A percentile compares a stretch with the other conserved stretches of the same genome.
Conservation (phyloP, 2,797 vertebrate species). For the Gephyroberyx darwinii region DNA sequence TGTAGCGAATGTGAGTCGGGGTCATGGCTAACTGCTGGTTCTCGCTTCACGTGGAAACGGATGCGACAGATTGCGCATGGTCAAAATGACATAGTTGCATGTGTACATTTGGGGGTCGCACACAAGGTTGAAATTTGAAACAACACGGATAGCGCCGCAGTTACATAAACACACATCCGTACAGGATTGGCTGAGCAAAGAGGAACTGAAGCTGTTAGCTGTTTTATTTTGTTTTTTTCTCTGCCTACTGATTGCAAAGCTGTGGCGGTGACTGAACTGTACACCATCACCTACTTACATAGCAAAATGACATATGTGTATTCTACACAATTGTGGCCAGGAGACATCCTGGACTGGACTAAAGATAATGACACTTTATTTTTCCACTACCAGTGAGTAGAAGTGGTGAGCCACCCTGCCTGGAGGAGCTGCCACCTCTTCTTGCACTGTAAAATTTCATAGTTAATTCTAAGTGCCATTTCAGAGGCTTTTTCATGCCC, state of each 20-base stretch:
- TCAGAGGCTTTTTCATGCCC: too few relatives aligned
- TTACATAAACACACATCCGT: constrained; percentile 11
- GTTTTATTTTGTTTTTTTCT: background rate
- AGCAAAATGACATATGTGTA: constrained; percentile 40
- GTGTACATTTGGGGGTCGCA: background rate
- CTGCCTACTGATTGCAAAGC: constrained; percentile 45
- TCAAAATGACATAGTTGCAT: constrained; percentile 10
- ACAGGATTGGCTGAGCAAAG: background rate
- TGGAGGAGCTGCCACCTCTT: background rate
- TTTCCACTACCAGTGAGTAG: background rate
- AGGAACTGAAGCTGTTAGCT: constrained; percentile 1
- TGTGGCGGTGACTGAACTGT: constrained; percentile 60
- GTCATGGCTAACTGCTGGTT: constrained; percentile 48
- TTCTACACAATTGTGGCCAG: constrained; percentile 26
- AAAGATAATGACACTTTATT: constrained; percentile 16
- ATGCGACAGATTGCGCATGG: constrained; percentile 24
- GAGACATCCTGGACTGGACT: constrained; percentile 13
- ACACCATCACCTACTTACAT: constrained; percentile 45
- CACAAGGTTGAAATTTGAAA: too few relatives aligned
- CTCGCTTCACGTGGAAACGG: constrained; percentile 17
- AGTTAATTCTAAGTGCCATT: too few relatives aligned
- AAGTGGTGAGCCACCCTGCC: too few relatives aligned
- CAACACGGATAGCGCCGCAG: too few relatives aligned
- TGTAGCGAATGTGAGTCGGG: constrained; percentile 7
- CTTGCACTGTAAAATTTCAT: too few relatives aligned